Base-by-base conservation (phyloP, 2,888 invertebrate genomes). In the Drosophila fulvimacula region DNA sequence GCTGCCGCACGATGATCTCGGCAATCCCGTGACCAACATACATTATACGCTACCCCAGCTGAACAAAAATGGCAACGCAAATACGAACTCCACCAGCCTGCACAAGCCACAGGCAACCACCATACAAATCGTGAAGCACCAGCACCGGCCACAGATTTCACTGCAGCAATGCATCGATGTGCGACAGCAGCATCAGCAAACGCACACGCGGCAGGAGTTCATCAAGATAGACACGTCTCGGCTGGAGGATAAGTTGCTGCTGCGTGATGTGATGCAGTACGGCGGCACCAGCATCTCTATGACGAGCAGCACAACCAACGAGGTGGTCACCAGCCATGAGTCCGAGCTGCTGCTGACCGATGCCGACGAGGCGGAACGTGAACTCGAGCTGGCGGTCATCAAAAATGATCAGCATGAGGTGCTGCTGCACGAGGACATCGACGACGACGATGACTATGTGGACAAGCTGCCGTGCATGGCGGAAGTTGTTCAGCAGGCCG, bases 51-150 rank as follows among this genome's bases (percentile, higher is more conserved):
- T 92, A 59, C 91, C 91, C 3, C 85, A 86, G 0, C 51, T 83
- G 38, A 70, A 79, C 30, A 85, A 85, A 46, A 83, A 87, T 19
- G 75, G 78, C 42, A 82, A 81, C n/a, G 78, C 86, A 7, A 87
- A 79, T 46, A 80, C 87, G 17, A 84, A 57, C 46, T 77, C 69
- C 27, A 78, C 60, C 51, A 72, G 58, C 39, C 30, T 82, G 48
- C 88, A 82, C 46, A 85, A 89, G 27, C 69, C 88, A 1, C 90
- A 88, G 70, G 81, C 82, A 15, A 88, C 90, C 27, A 91, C 91
- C 38, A 91, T 92, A 68, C 91, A 92, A 53, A 91, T 91, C 66
- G 88, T 92, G 0, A 92, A 92, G 72, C 90, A 91, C 39, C 73
- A 79, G 55, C 63, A 68, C 0, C 79, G 66, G 6, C 79, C 68